These are phyloP conservation scores for Cyclophora albipunctata DNA, from an alignment of 2,888 invertebrate species.

Conservation along the genomic window DNA sequence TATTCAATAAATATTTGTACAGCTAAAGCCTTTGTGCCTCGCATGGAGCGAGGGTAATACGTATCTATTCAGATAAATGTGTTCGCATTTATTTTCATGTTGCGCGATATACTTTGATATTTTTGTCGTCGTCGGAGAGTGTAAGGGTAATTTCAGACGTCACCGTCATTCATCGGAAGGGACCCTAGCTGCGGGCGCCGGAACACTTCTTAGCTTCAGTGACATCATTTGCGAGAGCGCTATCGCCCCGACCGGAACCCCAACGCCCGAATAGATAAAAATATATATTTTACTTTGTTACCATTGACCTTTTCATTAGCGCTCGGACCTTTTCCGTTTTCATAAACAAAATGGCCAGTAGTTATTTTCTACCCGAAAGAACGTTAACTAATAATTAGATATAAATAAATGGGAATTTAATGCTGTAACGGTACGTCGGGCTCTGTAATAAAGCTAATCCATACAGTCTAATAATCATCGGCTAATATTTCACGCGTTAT, in stretches of 20 bases:
- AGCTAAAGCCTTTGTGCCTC: constrained; percentile 11
- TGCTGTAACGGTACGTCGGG: constrained; percentile 6
- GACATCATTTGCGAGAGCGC: constrained; percentile 32
- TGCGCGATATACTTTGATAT: constrained; percentile 9
- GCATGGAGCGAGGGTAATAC: constrained; percentile 16
- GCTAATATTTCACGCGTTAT: constrained; percentile 19
- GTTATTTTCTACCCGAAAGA: neutral
- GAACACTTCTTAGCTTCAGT: constrained; percentile 31
- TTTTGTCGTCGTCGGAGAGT: constrained; percentile 1
- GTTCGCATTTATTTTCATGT: constrained; percentile 16
- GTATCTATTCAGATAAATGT: constrained; percentile 18
- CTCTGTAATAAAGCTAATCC: constrained; percentile 10
- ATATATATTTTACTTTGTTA: constrained; percentile 24
- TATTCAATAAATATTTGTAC: constrained; percentile 15
- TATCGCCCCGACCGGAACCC: constrained; percentile 28
- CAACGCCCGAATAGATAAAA: constrained; percentile 33
- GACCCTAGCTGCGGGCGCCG: constrained; percentile 37
- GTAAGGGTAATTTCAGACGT: constrained; percentile 25
- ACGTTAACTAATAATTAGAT: constrained; percentile 1
- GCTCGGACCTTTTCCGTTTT: neutral
- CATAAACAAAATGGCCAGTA: neutral
- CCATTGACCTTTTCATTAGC: constrained; percentile 14
- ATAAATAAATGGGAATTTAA: constrained; percentile 13
- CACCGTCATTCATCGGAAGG: constrained; percentile 33
- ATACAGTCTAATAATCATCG: constrained; percentile 16